phyloP scores from a whole-genome alignment of 2,888 invertebrate genomes.

The Saturnia japonica region DNA sequence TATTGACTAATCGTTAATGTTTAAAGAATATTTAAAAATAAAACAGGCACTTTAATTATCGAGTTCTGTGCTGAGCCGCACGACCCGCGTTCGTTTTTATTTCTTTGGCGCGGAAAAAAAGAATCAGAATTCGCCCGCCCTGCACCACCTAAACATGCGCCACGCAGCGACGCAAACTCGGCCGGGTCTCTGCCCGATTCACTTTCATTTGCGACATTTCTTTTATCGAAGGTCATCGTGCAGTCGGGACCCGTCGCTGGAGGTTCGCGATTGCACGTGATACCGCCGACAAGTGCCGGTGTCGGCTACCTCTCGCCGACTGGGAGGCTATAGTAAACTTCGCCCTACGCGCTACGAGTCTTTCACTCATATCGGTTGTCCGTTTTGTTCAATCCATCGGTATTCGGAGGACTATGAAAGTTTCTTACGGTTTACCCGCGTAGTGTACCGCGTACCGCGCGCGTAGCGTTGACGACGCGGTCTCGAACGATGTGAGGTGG shows the following conservation, averaged over 20 bases:
- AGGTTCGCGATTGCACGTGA: constrained; percentile 55
- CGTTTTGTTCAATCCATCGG: constrained; percentile 66
- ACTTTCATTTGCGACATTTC: constrained; percentile 82
- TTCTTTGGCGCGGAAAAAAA: constrained; percentile 78
- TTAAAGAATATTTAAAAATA: neutral
- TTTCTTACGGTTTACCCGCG: constrained; percentile 44
- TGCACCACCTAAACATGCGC: constrained; percentile 82
- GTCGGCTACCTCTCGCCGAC: constrained; percentile 74
- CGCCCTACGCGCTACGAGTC: constrained; percentile 42
- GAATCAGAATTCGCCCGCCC: constrained; percentile 77
- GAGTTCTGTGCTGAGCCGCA: constrained; percentile 53
- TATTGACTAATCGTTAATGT: neutral
- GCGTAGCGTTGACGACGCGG: constrained; percentile 29
- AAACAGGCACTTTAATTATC: constrained; percentile 26
- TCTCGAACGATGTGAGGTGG: constrained; percentile 46
- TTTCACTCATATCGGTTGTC: constrained; percentile 60
- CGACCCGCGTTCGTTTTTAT: constrained; percentile 79
- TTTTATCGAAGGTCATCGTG: constrained; percentile 79
- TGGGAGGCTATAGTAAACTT: constrained; percentile 63
- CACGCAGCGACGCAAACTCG: constrained; percentile 81
- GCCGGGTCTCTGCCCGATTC: constrained; percentile 78
- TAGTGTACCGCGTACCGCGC: neutral
- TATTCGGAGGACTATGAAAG: constrained; percentile 56
- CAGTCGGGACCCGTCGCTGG: constrained; percentile 47
- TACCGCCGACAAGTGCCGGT: constrained; percentile 62